These are phyloP conservation scores for Silvanus unidentatus DNA, from an alignment of 2,888 invertebrate genomes.

Conservation along the genomic window DNA sequence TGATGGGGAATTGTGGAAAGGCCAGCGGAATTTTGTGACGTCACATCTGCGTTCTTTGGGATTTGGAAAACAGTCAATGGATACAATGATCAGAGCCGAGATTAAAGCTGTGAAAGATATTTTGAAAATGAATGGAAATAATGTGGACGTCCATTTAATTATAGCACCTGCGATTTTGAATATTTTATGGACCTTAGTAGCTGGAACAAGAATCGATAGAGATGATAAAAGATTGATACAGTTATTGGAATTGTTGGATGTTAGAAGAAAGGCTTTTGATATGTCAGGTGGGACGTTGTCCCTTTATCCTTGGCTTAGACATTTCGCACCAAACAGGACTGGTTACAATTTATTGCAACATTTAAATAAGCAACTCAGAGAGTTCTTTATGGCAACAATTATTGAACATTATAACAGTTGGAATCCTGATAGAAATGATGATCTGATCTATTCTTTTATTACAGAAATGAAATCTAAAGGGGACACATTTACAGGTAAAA, in stretches of 20 bases:
- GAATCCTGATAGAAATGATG: conserved; percentile 46
- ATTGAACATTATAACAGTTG: conserved; percentile 51
- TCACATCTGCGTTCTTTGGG: conserved; percentile 50
- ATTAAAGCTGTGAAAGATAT: conserved; percentile 42
- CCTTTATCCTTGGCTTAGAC: conserved; percentile 58
- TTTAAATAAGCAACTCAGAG: conserved; percentile 52
- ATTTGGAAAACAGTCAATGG: conserved; percentile 50
- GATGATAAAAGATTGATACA: conserved; percentile 44
- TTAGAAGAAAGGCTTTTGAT: conserved; percentile 51
- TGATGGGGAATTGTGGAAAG: conserved; percentile 52
- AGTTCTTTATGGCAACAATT: conserved; percentile 54
- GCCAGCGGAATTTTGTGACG: conserved; percentile 50
- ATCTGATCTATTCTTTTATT: conserved; percentile 60
- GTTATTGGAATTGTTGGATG: conserved; percentile 48
- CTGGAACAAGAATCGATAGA: conserved; percentile 46
- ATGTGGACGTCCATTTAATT: conserved; percentile 34
- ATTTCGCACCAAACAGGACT: conserved; percentile 54
- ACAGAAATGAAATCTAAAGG: conserved; percentile 50
- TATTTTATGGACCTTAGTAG: conserved; percentile 58
- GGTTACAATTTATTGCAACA: conserved; percentile 56
- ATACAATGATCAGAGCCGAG: conserved; percentile 48
- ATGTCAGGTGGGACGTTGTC: conserved; percentile 47
- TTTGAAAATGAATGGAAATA: conserved; percentile 26
- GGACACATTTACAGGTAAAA: conserved; percentile 46
- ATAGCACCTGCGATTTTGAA: conserved; percentile 57